phyloP scores from a whole-genome alignment of 2,113 vertebrate species.

The Egretta garzetta region DNA sequence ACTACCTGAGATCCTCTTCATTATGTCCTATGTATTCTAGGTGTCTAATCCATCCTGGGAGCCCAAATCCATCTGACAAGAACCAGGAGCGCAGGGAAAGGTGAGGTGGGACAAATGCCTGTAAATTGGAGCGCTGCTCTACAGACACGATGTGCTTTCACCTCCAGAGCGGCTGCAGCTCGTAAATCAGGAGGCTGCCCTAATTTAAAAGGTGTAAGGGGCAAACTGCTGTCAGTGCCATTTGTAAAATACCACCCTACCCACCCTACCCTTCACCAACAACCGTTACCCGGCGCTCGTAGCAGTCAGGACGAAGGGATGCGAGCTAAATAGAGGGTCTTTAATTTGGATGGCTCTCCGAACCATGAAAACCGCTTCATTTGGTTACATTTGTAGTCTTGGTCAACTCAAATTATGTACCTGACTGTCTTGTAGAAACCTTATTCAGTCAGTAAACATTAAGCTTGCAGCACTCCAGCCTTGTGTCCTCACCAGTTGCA shows the following conservation, averaged over 20 bases:
- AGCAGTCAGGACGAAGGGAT: neutral
- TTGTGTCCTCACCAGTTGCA: neutral
- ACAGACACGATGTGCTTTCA: rapidly evolving
- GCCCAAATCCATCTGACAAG: neutral
- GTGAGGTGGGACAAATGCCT: neutral
- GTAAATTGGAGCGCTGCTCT: neutral
- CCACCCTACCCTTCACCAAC: rapidly evolving
- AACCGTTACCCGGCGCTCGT: rapidly evolving
- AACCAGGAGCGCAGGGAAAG: neutral
- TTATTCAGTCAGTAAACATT: neutral
- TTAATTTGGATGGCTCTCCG: neutral
- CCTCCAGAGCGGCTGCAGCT: neutral
- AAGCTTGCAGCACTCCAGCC: neutral
- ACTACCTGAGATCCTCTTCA: neutral
- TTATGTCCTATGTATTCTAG: too few relatives aligned
- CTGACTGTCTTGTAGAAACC: neutral
- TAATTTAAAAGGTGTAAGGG: too few relatives aligned
- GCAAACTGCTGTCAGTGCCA: neutral
- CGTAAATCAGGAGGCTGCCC: neutral
- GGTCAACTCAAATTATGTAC: rapidly evolving
- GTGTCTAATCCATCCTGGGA: neutral
- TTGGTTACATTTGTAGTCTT: rapidly evolving
- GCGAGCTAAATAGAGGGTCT: neutral
- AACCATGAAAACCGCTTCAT: neutral
- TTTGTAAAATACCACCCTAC: neutral